phyloP scores from a whole-genome alignment of 2,888 invertebrate genomes.

The Zygogramma bicolorata region DNA sequence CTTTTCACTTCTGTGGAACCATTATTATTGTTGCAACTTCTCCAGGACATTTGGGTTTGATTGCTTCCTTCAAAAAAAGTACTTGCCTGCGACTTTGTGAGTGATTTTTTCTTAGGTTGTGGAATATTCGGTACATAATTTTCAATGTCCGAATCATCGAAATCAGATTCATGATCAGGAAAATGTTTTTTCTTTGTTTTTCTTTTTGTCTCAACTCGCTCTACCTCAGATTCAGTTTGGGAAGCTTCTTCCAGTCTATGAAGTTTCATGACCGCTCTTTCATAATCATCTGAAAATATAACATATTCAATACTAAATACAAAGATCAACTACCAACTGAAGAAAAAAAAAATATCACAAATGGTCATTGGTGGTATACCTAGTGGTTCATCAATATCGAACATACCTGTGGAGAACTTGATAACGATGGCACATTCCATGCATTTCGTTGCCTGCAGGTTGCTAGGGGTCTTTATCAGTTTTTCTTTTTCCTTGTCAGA shows the following conservation, averaged over 20 bases:
- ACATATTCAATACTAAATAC: not conserved
- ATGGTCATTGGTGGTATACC: too few relatives aligned
- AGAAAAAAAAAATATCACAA: too few relatives aligned
- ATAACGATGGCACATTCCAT: not conserved
- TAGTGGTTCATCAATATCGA: not conserved
- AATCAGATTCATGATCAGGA: not conserved
- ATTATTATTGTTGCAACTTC: not conserved
- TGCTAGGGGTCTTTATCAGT: not conserved
- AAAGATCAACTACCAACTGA: not conserved
- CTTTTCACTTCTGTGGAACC: not conserved
- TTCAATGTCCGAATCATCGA: not conserved
- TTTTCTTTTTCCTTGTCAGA: constrained; percentile 9
- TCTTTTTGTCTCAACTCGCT: not conserved
- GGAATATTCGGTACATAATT: not conserved
- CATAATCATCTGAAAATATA: not conserved
- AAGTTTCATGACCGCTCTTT: not conserved
- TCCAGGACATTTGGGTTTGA: not conserved
- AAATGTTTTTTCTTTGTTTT: not conserved
- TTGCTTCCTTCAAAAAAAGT: not conserved
- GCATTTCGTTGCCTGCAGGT: not conserved
- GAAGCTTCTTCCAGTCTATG: not conserved
- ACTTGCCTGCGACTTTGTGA: not conserved
- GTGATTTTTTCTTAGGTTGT: not conserved
- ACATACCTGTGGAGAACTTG: constrained; percentile 3
- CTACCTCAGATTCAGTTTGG: not conserved